phyloP scores from a whole-genome alignment of 2,888 invertebrate genomes.

The Phragmatobia fuliginosa region DNA sequence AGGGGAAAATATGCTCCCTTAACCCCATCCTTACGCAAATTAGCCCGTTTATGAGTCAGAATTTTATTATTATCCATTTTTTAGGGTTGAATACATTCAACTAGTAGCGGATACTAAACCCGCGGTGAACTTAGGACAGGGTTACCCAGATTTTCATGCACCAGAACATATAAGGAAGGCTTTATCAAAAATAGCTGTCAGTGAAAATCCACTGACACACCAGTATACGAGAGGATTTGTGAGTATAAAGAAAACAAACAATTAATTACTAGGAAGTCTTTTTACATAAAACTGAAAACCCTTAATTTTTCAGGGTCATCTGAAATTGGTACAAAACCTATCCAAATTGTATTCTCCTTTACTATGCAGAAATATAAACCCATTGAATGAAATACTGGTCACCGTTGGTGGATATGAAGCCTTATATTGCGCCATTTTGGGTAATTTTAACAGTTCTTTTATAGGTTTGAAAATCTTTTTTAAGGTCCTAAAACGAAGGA shows the following conservation, averaged over 20 bases:
- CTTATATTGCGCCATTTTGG: slow-evolving; percentile 93
- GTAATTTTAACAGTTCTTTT: slow-evolving; percentile 48
- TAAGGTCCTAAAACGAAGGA: neutral
- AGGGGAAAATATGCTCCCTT: neutral
- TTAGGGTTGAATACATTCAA: slow-evolving; percentile 96
- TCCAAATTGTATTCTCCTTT: slow-evolving; percentile 94
- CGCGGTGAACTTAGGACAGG: slow-evolving; percentile 95
- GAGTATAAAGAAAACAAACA: slow-evolving; percentile 70
- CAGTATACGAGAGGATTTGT: slow-evolving; percentile 98
- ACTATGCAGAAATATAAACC: slow-evolving; percentile 91
- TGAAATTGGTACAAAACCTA: slow-evolving; percentile 94
- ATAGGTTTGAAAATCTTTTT: neutral
- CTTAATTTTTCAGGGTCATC: slow-evolving; percentile 92
- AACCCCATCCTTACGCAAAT: neutral
- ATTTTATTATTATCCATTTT: neutral
- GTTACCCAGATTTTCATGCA: slow-evolving; percentile 97
- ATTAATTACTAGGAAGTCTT: neutral
- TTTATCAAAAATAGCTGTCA: slow-evolving; percentile 88
- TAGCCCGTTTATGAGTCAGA: neutral
- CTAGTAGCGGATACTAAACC: slow-evolving; percentile 94
- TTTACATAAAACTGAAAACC: neutral
- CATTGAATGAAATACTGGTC: slow-evolving; percentile 94
- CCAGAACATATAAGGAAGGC: slow-evolving; percentile 94
- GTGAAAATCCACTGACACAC: slow-evolving; percentile 91
- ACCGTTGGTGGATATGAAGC: slow-evolving; percentile 98